These are phyloP conservation scores for Eubasilissa regina DNA, from an alignment of 1,140 invertebrate genomes.

Conservation along the genomic window DNA sequence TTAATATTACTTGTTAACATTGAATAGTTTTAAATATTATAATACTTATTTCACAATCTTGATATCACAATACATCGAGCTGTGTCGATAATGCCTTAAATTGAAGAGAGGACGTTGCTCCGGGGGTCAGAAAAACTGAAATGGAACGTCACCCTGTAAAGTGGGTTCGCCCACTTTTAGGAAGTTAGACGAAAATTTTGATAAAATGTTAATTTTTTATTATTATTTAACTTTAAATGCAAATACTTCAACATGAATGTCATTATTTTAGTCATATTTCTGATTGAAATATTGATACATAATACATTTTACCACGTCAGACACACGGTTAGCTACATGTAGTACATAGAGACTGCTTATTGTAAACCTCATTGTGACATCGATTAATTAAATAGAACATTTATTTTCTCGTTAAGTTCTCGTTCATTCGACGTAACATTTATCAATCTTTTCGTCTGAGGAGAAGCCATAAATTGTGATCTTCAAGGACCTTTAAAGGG, in stretches of 20 bases:
- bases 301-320: too few species aligned
- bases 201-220: background rate
- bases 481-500: constrained; percentile 47
- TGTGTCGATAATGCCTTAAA: background rate
- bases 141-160: constrained; percentile 11
- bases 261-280: too few species aligned
- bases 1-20: background rate
- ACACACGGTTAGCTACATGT: too few species aligned
- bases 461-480: constrained; percentile 60
- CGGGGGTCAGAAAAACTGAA: background rate
- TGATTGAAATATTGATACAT: too few species aligned
- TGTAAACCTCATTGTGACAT: too few species aligned
- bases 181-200: constrained; percentile 30
- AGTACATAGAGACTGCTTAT: too few species aligned
- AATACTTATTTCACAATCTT: background rate
- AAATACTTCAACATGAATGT: too few species aligned
- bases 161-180: constrained; percentile 16
- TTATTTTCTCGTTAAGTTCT: too few species aligned
- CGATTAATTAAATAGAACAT: too few species aligned
- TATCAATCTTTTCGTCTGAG: constrained; percentile 26
- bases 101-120: constrained; percentile 5
- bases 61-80: background rate
- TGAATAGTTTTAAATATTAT: background rate
- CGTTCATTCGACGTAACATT: background rate
- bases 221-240: too few species aligned